Conservation (phyloP, 2,888 invertebrate species). For the Epinotia bilunana region DNA sequence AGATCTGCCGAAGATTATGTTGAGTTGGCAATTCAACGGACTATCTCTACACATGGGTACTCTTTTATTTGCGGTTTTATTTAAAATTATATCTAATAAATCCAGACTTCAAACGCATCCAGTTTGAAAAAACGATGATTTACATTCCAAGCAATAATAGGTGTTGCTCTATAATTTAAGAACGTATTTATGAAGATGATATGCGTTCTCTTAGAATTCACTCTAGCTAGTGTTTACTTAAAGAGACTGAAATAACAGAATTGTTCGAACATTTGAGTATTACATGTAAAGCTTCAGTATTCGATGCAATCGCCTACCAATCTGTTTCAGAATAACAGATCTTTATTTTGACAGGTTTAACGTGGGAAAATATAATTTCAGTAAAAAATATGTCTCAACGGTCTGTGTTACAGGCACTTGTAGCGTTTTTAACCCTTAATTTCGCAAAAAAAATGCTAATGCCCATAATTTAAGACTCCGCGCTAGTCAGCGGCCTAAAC, state of each 20-base stretch:
- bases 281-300: conserved; percentile 12
- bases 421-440: conserved; percentile 10
- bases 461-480: no score
- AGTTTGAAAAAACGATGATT: conserved; percentile 8
- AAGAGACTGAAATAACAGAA: neutral
- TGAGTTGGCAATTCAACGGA: conserved; percentile 27
- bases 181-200: conserved; percentile 16
- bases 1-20: conserved; percentile 11
- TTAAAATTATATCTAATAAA: conserved; percentile 14
- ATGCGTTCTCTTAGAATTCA: conserved; percentile 8
- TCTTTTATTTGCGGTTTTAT: conserved; percentile 9
- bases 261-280: neutral
- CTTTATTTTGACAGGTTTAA: conserved; percentile 3
- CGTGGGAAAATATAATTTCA: conserved; percentile 8
- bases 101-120: conserved; percentile 13
- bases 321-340: conserved; percentile 6
- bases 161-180: conserved; percentile 17
- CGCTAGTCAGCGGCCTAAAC: no score
- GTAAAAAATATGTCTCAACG: conserved; percentile 7
- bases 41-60: conserved; percentile 14
- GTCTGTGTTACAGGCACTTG: conserved; percentile 6
- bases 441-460: no score
- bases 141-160: conserved; percentile 13
- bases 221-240: conserved; percentile 3
- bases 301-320: conserved; percentile 5